Evolutionary conservation across 2,888 invertebrate genomes (phyloP).

Genomic region (Epinotia bilunana): DNA sequence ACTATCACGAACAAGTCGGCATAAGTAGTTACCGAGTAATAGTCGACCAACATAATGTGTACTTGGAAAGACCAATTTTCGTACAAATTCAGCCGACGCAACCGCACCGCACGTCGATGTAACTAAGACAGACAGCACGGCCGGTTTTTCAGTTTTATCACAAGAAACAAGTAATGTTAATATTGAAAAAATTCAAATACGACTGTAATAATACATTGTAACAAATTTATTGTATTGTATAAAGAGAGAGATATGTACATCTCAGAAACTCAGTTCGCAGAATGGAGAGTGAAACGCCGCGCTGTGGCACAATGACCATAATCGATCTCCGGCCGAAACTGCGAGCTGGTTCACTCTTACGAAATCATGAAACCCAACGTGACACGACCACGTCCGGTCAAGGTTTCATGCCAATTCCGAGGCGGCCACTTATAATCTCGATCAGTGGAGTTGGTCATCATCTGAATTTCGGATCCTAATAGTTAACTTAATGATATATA

Average conservation of each 20-base stretch:
- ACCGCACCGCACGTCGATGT: too few species aligned
- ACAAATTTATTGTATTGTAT: background rate
- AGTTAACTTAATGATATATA: background rate
- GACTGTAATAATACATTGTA: background rate
- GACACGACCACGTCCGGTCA: constrained; percentile 69
- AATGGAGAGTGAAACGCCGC: constrained; percentile 67
- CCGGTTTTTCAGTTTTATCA: too few species aligned
- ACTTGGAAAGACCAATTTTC: too few species aligned
- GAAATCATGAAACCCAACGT: constrained; percentile 70
- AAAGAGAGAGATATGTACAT: background rate
- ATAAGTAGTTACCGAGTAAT: too few species aligned
- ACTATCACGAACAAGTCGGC: too few species aligned
- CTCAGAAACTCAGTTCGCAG: constrained; percentile 33
- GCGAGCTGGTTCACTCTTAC: constrained; percentile 60
- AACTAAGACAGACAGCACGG: too few species aligned
- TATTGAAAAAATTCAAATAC: background rate
- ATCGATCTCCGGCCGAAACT: constrained; percentile 65
- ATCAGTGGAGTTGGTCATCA: constrained; percentile 50
- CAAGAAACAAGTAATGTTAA: too few species aligned
- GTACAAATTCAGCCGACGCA: too few species aligned
- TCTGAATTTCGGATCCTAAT: constrained; percentile 4
- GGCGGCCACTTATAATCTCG: constrained; percentile 16
- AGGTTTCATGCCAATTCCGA: constrained; percentile 50
- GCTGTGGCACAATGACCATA: constrained; percentile 73
- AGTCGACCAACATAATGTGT: too few species aligned